Evolutionary conservation across 1,140 invertebrate genomes (phyloP), one percentile per base, ranked within the genome.

Genomic region (Gryllus bimaculatus): DNA sequence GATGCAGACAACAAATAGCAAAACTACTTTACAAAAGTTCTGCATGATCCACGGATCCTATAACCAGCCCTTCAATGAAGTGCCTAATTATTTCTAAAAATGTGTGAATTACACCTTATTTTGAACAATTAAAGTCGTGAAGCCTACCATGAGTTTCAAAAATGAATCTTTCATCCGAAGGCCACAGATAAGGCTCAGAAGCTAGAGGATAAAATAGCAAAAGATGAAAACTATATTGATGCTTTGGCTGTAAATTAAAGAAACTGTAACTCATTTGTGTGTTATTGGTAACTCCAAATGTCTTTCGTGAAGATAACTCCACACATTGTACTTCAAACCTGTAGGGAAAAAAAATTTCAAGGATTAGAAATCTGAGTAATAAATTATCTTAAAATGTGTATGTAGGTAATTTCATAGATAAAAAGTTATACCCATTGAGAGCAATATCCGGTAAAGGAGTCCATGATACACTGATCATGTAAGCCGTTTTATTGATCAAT

Each of bases 121-220:
- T 13, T 66, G 54, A 13, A 66, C 18, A 18, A 18, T 66, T 80
- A 78, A n/a, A n/a, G 66, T 81, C 80, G 82, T 66, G 15, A 47
- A 21, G 84, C 82, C 85, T 88, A 93, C 92, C 92, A 49, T 92
- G 83, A 8, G 95, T 96, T 86, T 92, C 90, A 84, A 92, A 95
- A 7, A 88, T 89, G 83, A 94, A 95, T 76, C 87, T 85, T 3
- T 88, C 87, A 81, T 92, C 90, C 1, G 84, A 81, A 0, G 94
- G 93, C 90, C 93, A 95, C 39, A 90, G 83, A 81, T 91, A 94
- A 0, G 87, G 83, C 26, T 88, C 85, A 0, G 85, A 85, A 47
- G 89, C 87, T n/a, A 86, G 85, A 0, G 88, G 86, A 84, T 95
- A 96, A 20, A 86, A 88, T 0, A 95, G 82, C n/a, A 87, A 85